Evolutionary conservation across 2,797 vertebrate genomes (phyloP), one percentile per base, ranked within the genome.

Genomic region (Dendrocincla fuliginosa): DNA sequence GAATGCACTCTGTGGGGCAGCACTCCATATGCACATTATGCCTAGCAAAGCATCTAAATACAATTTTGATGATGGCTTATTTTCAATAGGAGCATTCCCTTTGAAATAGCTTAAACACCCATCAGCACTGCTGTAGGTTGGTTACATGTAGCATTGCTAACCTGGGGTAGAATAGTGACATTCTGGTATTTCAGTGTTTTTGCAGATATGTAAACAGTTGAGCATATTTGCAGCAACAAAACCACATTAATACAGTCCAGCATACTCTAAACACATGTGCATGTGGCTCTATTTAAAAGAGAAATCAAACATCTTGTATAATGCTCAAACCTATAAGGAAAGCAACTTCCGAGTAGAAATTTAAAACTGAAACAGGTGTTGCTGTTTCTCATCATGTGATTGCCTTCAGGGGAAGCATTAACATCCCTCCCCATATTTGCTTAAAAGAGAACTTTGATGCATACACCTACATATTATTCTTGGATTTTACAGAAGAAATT

Each of bases 41-140:
- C 18, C 65, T 61, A 35, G n/a, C 18, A 73, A 61, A 92, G 12
- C 32, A 52, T 22, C 74, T 69, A 68, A 70, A 65, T 6, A 30
- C 0, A 0, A 63, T 11, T 85, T 44, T 28, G 11, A 73, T 53
- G 42, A 78, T 1, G 1, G 23, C 46, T 70, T 46, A 27, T 42
- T 87, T 90, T 88, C 30, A 67, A 23, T 2, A 78, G 67, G 22
- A 69, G 30, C 16, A 59, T 64, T 90, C 35, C 2, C 1, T 69
- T 57, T 27, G 49, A 70, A 91, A 67, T 1, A 61, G 18, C 50
- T 85, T 44, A 30, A 91, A 63, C 5, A 9, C 15, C 39, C 63
- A 59, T n/a, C 50, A 70, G 28, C n/a, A 22, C 1, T 64, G 30
- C 10, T 75, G 46, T 9, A 33, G 24, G 35, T 1, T 85, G 44